Evolutionary conservation across 2,888 invertebrate genomes (phyloP), one percentile per base, ranked within the genome.

Genomic region (Bellardia bayeri): DNA sequence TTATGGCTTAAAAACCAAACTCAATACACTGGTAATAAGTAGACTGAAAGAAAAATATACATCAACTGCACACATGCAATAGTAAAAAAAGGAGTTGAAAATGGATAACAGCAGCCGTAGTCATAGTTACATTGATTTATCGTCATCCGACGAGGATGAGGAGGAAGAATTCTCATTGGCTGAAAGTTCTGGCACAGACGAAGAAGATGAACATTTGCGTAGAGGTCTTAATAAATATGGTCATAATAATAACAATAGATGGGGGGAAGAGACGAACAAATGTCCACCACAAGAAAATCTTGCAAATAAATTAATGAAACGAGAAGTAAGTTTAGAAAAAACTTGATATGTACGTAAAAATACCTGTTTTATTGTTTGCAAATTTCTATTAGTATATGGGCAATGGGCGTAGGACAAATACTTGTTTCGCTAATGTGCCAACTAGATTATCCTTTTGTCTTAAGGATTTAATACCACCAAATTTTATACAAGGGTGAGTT

Each of bases 401-500:
- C 54, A 93, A 93, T 94, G 11, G 94, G 94, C 83, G 94, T 92
- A 89, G 91, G 91, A 13, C 93, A 94, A 91, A 94, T 94, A 40
- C 94, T 93, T 87, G 93, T 93, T 88, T 94, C 94, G 85, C 94
- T 94, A 84, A 94, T 91, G 95, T 95, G 91, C 95, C 95, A 89
- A 95, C 94, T 79, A 94, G 95, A 88, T 93, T 95, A 85, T 94
- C 95, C 56, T 95, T 95, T 91, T 95, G 95, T 91, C 95, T 95
- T 86, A 95, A 95, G 94, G 95, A 95, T 90, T 95, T 95, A 71
- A 94, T 95, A 82, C 95, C 95, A 16, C 94, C 94, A 90, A 94
- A 94, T 63, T 95, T 94, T 90, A 93, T 95, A 80, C 93, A 94
- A 68, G 93, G 93, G 93, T 93, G 83, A 90, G 90, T 84, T 42